phyloP scores from a whole-genome alignment of 2,113 vertebrate species.

The Callionymus lyra region DNA sequence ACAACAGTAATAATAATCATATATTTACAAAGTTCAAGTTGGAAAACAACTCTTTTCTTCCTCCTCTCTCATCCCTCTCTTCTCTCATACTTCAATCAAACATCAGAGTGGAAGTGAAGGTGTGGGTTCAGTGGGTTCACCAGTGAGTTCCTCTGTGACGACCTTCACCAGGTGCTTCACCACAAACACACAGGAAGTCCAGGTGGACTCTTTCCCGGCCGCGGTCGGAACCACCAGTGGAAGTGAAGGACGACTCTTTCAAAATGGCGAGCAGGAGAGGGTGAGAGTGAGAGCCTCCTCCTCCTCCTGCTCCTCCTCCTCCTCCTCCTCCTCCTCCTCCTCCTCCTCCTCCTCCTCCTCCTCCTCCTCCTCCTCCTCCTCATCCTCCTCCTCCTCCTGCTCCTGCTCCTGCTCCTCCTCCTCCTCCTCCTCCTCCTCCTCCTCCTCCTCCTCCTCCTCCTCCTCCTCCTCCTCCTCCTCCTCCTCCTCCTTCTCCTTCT shows the following conservation, averaged over 20 bases:
- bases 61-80: no score
- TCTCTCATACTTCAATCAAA: no score
- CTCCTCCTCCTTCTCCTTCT: background rate
- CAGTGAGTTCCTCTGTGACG: no score
- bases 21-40: no score
- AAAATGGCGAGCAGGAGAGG: constrained; percentile 19
- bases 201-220: constrained; percentile 26
- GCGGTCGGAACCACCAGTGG: constrained; percentile 34
- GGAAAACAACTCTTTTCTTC: no score
- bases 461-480: no score
- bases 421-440: constrained; percentile 45
- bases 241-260: constrained; percentile 30
- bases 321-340: constrained; percentile 45
- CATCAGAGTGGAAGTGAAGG: no score
- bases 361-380: constrained; percentile 45
- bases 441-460: constrained; percentile 16
- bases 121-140: no score
- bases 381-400: constrained; percentile 26
- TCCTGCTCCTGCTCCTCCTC: constrained; percentile 38
- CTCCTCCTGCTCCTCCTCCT: constrained; percentile 15
- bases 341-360: constrained; percentile 29
- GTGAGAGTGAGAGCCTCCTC: no score
- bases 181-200: no score
- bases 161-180: no score
- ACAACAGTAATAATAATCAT: no score